A percentile compares a stretch with the other conserved stretches of the same genome.
Evolutionary conservation across 2,797 vertebrate genomes (phyloP).

Genomic region (Uromys caudimaculatus): DNA sequence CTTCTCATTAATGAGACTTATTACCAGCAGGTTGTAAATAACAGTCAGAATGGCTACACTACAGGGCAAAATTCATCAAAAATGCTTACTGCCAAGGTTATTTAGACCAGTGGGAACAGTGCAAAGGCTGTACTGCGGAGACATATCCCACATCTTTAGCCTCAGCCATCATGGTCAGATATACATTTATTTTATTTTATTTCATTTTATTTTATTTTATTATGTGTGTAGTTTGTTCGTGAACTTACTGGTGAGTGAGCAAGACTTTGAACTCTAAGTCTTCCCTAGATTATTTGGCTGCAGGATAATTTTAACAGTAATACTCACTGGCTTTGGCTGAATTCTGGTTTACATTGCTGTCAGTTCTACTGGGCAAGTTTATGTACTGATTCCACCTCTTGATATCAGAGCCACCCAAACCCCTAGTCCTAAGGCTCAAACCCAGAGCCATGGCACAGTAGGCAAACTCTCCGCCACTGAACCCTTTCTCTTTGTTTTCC

Average conservation of each 20-base stretch:
- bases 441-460: neutral
- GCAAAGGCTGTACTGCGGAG: neutral
- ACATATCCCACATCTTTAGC: neutral
- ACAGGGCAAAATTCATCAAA: neutral
- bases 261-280: conserved; percentile 41
- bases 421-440: neutral
- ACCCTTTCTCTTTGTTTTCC: neutral
- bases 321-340: conserved; percentile 2
- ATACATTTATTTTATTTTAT: no score
- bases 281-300: conserved; percentile 12
- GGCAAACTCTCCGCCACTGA: neutral
- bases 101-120: neutral
- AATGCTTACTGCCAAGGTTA: neutral
- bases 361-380: neutral
- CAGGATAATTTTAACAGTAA: neutral
- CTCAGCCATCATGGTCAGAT: neutral
- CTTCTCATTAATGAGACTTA: conserved; percentile 17
- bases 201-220: neutral
- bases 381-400: neutral
- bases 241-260: neutral
- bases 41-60: neutral
- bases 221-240: neutral
- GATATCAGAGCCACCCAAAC: neutral
- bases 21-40: neutral
- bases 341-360: neutral